Base-by-base conservation (phyloP, 2,797 vertebrate species). In the Valencia hispanica region DNA sequence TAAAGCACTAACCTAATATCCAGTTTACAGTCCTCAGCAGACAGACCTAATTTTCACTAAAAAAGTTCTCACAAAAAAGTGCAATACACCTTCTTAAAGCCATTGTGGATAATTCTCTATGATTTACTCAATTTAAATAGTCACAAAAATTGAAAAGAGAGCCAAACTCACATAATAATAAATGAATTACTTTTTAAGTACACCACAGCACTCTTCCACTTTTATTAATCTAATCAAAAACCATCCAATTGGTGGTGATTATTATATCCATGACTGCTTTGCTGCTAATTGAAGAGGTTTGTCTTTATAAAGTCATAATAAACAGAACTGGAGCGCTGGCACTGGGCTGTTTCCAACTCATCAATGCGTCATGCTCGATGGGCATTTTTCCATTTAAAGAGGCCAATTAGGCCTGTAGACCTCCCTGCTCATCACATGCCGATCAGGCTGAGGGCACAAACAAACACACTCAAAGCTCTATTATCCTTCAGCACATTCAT, bases 191-290 rank as follows among this genome's bases (percentile, higher is more conserved):
- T 81, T 80, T 72, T 55, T 71, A 83, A 87, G 68, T 68, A 68
- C 72, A 68, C 72, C 70, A 27, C 75, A 78, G 76, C 0, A 65
- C 68, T 81, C 77, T 81, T 72, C 18, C 77, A 87, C 83, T 88
- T 88, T 85, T 87, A 82, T 84, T 70, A 88, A 88, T 90, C 84
- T 83, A 41, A 41, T 48, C 80, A 75, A 51, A 82, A 80, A 84
- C 80, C 77, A 47, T 85, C 78, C 78, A 83, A 41, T 86, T 84
- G 78, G 48, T 72, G 78, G 82, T 81, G 79, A 74, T 86, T 84
- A 78, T 87, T 81, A 79, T 82, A 84, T 81, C 84, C 82, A 78
- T 92, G 95, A 93, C 88, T 95, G 96, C 95, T 90, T 95, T 92
- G 80, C 81, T 48, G 43, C 79, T 92, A 90, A 92, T 89, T 91